These are phyloP conservation scores for Zaprionus kolodkinae DNA, from an alignment of 1,140 invertebrate genomes.

Conservation along the genomic window DNA sequence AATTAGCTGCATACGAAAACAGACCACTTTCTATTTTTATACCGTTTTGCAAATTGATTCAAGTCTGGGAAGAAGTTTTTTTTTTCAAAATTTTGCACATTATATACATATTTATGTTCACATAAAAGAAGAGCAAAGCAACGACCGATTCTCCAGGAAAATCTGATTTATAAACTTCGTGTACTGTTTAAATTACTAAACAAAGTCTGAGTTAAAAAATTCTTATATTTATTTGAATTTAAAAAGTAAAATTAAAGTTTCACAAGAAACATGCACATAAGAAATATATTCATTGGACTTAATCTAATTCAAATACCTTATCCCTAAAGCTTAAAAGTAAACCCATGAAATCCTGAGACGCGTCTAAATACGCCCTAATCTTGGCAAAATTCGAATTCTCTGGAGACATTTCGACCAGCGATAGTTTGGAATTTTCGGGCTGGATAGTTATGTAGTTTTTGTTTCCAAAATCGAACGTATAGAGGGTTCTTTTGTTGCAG, in stretches of 20 bases:
- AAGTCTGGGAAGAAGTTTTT: not conserved
- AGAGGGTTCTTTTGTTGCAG: not conserved
- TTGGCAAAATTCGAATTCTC: not conserved
- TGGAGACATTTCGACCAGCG: conserved; percentile 23
- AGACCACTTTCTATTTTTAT: not conserved
- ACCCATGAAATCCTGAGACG: conserved; percentile 37
- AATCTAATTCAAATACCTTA: not conserved
- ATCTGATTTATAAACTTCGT: not conserved
- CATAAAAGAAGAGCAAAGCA: not conserved
- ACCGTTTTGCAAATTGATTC: not conserved
- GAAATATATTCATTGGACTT: not conserved
- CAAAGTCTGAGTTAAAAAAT: not conserved
- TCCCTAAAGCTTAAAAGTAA: conserved; percentile 7
- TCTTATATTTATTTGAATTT: conserved; percentile 4
- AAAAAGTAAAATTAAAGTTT: not conserved
- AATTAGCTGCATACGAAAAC: conserved; percentile 52
- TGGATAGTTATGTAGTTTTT: not conserved
- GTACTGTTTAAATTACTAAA: not conserved
- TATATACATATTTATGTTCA: not conserved
- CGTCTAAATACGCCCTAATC: conserved; percentile 8
- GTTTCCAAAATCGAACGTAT: conserved; percentile 16
- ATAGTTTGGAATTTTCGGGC: not conserved
- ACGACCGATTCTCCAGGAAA: not conserved
- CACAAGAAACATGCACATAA: not conserved
- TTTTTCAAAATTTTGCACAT: not conserved